Evolutionary conservation across 2,113 vertebrate genomes (phyloP), one percentile per base, ranked within the genome.

Genomic region (Erythrocercus mccallii): DNA sequence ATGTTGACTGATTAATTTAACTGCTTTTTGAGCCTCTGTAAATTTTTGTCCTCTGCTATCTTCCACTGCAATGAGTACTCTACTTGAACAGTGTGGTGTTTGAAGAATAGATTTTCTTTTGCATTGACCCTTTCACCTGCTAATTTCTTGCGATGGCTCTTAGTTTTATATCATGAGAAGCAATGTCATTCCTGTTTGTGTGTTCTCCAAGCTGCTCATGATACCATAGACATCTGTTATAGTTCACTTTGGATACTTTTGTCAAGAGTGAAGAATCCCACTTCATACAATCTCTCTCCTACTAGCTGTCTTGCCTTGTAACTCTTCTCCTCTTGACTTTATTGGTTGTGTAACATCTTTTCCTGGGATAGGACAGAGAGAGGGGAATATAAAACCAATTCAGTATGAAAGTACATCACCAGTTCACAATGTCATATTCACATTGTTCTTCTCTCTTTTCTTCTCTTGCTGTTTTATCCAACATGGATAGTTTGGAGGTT

Each of bases 221-320:
- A 33, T 38, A 42, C 24, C 2, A 0, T 14, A 12, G 19, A 17
- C 10, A 56, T 44, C 33, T 74, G 33, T 18, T 0, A 0, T 21
- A 42, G 27, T 22, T 38, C 23, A 25, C 61, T 86, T 61, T 33
- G 74, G 30, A n/a, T 16, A 31, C 12, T 8, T 64, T 64, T 91
- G 56, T 48, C 44, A 88, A 76, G 40, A 45, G 22, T 88, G 40
- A 88, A 79, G 61, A 68, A 51, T 54, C 27, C 30, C 27, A 30
- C 14, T 31, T 9, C 38, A 0, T 27, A 17, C 19, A 38, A 58
- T 79, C 14, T 54, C 33, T 87, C 27, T 71, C 38, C 35, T 35
- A 7, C 4, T 9, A 30, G 5, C 12, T 50, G 13, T 47, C 70
- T 79, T 54, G 48, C 33, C 35, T 81, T 92, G 23, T 35, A 80